Conservation (phyloP, 2,888 invertebrate genomes). For the Acrobasis repandana region DNA sequence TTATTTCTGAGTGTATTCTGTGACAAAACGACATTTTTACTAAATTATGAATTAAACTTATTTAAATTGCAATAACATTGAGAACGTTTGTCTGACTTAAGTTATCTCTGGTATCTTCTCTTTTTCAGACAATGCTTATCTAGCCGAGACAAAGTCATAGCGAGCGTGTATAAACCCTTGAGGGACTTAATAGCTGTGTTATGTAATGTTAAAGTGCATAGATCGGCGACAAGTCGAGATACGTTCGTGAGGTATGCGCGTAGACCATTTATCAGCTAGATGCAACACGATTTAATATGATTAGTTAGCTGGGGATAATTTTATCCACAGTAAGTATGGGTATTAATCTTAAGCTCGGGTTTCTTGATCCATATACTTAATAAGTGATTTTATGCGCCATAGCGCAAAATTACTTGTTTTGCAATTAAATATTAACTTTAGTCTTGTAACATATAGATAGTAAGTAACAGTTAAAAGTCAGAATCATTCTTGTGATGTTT, state of each 20-base stretch:
- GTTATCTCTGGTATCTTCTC: background rate
- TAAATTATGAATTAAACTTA: too few relatives aligned
- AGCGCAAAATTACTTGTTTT: background rate
- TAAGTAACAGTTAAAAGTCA: too few relatives aligned
- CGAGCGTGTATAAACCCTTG: background rate
- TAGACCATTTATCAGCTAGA: slow-evolving; percentile 1
- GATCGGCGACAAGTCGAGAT: slow-evolving; percentile 39
- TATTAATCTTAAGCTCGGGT: background rate
- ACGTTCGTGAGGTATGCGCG: slow-evolving; percentile 34
- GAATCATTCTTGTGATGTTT: too few relatives aligned
- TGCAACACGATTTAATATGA: background rate
- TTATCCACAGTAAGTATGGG: background rate
- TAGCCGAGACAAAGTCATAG: background rate
- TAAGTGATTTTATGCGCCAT: background rate
- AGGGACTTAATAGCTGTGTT: slow-evolving; percentile 26
- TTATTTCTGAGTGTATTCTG: too few relatives aligned
- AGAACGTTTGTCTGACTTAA: background rate
- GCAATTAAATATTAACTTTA: too few relatives aligned
- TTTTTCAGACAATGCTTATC: background rate
- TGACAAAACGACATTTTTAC: too few relatives aligned
- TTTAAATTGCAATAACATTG: background rate
- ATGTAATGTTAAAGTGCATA: slow-evolving; percentile 22
- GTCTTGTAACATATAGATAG: too few relatives aligned
- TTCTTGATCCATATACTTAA: background rate
- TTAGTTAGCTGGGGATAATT: background rate